Base-by-base conservation (phyloP, 2,888 invertebrate species). In the Conus canariensis region DNA sequence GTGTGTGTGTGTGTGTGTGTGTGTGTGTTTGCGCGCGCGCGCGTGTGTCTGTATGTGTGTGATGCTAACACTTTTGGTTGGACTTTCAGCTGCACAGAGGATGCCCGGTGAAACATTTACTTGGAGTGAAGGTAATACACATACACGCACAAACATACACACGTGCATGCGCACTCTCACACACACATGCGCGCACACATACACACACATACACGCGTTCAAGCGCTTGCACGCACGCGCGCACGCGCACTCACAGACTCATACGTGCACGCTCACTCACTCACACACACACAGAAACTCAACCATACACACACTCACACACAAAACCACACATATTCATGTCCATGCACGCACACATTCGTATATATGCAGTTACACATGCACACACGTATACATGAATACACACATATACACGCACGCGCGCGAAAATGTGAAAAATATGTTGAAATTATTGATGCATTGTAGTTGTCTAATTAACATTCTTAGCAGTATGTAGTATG, bases 141-240 rank as follows among this genome's bases (percentile, higher is more conserved):
- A 5, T 59, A 60, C 59, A 45, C 7, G 4, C 19, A 70, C 22
- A 5, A 4, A 70, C 70, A 70, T 3, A 70, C 70, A 70, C n/a
- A 70, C 70, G 45, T 12, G 67, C 67, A 19, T n/a, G 59, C 85
- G 14, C 64, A n/a, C 64, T 1, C 60, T 2, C 64, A 85, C 85
- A 64, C 56, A 56, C 83, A 83, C 83, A 83, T 58, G 64, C 56
- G 12, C 83, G 56, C 83, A 83, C 83, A 83, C 83, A 83, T 58
- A 83, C 83, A 83, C 56, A 83, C 83, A 77, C 77, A 77, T 12
- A 77, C 77, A 77, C 70, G 45, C 67, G 30, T 59, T 14, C 85
- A 30, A 30, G 14, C 64, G 7, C 64, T 1, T 16, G 22, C 64
- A 85, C 64, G 58, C 56, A 56, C 83, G 25, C 83, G 56, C 83